Percentiles rank a stretch among this genome's conserved stretches.
Conservation (phyloP, 2,113 vertebrate species). For the Pomatostomus ruficeps region DNA sequence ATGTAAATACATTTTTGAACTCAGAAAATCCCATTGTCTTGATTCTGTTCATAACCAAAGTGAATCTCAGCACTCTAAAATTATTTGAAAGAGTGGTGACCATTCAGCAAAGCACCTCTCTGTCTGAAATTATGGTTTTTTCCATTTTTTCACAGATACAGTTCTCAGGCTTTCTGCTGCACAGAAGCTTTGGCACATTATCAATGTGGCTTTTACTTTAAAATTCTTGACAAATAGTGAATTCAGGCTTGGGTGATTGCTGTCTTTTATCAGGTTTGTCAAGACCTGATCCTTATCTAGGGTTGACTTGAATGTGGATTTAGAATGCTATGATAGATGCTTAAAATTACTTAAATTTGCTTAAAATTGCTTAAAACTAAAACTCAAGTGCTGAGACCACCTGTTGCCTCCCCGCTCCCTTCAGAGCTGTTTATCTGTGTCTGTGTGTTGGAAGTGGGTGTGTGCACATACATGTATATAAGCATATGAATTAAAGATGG, state of each 20-base stretch:
- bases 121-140: neutral
- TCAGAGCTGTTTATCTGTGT: neutral
- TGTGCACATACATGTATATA: accelerated
- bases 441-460: accelerated
- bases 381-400: neutral
- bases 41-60: neutral
- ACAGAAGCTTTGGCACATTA: neutral
- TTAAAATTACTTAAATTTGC: neutral
- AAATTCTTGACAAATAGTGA: neutral
- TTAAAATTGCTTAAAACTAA: neutral
- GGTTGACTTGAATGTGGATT: neutral
- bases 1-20: accelerated
- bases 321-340: neutral
- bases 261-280: neutral
- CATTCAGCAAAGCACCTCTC: neutral
- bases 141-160: neutral
- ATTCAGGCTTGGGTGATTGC: neutral
- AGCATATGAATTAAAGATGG: neutral
- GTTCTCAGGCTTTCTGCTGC: neutral
- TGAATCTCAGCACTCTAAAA: neutral
- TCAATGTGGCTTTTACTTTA: neutral
- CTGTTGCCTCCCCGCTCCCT: neutral
- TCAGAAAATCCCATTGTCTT: neutral
- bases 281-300: neutral
- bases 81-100: neutral